phyloP scores from a whole-genome alignment of 2,888 invertebrate genomes.

The Tethea ocularis region DNA sequence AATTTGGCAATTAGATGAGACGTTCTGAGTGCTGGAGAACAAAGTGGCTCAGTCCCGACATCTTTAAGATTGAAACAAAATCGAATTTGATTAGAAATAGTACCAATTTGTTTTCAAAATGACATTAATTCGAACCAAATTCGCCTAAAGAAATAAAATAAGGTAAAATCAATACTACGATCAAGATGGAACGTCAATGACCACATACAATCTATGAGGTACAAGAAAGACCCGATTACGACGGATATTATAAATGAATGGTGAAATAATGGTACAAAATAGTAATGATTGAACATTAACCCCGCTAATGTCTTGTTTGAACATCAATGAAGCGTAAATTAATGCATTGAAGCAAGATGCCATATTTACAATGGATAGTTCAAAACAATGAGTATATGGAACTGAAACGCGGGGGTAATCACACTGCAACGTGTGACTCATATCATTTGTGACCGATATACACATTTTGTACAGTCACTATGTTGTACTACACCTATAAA shows the following conservation, averaged over 20 bases:
- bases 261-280: neutral
- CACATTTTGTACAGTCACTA: neutral
- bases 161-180: too few relatives aligned
- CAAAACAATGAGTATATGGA: constrained; percentile 21
- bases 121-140: too few relatives aligned
- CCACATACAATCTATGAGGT: too few relatives aligned
- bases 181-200: too few relatives aligned
- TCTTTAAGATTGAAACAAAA: too few relatives aligned
- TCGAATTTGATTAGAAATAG: too few relatives aligned
- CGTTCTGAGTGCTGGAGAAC: neutral
- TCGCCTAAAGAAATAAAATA: too few relatives aligned
- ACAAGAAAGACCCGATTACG: neutral
- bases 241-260: neutral
- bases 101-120: too few relatives aligned
- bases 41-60: too few relatives aligned
- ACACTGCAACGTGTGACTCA: constrained; percentile 35
- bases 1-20: neutral
- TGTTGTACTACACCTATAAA: neutral
- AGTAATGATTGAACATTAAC: neutral
- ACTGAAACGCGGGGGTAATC: constrained; percentile 22
- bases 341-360: neutral
- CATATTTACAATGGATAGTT: neutral
- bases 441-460: constrained; percentile 15
- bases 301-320: neutral
- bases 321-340: neutral